A percentile compares a stretch with the other conserved stretches of the same genome.
Conservation (phyloP, 2,888 invertebrate species). For the Eubasilissa splendida region DNA sequence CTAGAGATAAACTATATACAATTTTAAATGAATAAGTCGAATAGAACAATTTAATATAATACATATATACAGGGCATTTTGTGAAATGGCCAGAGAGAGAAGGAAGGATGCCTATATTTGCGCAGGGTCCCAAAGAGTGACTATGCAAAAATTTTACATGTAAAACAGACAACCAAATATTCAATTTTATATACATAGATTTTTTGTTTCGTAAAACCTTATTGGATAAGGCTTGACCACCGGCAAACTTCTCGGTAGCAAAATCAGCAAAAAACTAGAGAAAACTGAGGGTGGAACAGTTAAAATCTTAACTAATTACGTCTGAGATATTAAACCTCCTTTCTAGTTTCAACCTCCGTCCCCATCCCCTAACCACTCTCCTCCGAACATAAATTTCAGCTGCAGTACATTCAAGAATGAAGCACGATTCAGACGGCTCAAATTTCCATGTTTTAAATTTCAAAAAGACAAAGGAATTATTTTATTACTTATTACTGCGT, state of each 20-base stretch:
- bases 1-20: no score
- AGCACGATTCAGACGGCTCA: not conserved
- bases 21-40: no score
- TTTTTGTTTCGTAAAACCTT: no score
- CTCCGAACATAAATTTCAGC: constrained; percentile 25
- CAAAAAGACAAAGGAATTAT: not conserved
- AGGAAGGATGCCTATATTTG: no score
- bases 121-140: no score
- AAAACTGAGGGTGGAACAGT: constrained; percentile 41
- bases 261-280: constrained; percentile 29
- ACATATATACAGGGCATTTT: no score
- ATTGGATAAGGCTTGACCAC: no score
- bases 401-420: constrained; percentile 30
- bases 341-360: not conserved
- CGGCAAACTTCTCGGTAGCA: not conserved
- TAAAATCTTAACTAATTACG: constrained; percentile 54
- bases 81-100: no score
- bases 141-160: no score
- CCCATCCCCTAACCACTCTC: not conserved
- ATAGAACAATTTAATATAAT: no score
- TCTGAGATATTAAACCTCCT: constrained; percentile 42
- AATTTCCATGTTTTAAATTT: not conserved
- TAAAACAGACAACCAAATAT: no score
- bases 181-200: no score
- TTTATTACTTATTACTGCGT: not conserved